Percentiles rank a stretch among this genome's conserved stretches.
Conservation (phyloP, 2,888 invertebrate genomes). For the Eristalinus aeneus region DNA sequence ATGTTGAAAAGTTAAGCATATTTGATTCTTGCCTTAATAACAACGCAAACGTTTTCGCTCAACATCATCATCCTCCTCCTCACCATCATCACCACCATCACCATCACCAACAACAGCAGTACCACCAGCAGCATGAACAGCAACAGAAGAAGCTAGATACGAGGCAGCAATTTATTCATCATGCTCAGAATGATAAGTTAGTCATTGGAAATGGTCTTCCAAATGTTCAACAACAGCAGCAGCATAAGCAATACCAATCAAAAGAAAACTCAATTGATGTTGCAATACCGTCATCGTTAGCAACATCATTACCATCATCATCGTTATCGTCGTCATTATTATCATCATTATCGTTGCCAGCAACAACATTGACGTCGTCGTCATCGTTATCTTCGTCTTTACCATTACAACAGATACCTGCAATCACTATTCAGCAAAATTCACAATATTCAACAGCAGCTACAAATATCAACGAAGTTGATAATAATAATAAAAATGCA, state of each 20-base stretch:
- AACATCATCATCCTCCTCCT: constrained; percentile 19
- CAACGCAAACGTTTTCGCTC: constrained; percentile 40
- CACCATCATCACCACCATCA: constrained; percentile 37
- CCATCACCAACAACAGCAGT: constrained; percentile 43
- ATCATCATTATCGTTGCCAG: constrained; percentile 6
- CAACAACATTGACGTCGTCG: constrained; percentile 12
- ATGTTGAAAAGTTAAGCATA: constrained; percentile 84
- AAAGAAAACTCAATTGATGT: constrained; percentile 25
- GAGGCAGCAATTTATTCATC: background rate
- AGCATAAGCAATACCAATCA: constrained; percentile 13
- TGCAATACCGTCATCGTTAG: constrained; percentile 30
- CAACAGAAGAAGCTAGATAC: constrained; percentile 31
- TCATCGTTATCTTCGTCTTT: constrained; percentile 30
- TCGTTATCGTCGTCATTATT: constrained; percentile 7
- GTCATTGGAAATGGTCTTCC: constrained; percentile 48
- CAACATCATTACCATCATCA: constrained; percentile 7
- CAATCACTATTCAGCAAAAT: constrained; percentile 19
- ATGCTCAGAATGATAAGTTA: constrained; percentile 34
- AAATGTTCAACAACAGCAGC: background rate
- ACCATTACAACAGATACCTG: constrained; percentile 47
- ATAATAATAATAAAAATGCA: constrained; percentile 12
- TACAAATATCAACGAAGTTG: constrained; percentile 14
- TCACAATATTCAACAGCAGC: background rate
- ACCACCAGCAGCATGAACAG: constrained; percentile 29
- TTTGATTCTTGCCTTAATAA: constrained; percentile 73